Percentiles rank a stretch among this genome's conserved stretches.
Conservation (phyloP, 2,888 invertebrate species). For the Galerucella calmariensis region DNA sequence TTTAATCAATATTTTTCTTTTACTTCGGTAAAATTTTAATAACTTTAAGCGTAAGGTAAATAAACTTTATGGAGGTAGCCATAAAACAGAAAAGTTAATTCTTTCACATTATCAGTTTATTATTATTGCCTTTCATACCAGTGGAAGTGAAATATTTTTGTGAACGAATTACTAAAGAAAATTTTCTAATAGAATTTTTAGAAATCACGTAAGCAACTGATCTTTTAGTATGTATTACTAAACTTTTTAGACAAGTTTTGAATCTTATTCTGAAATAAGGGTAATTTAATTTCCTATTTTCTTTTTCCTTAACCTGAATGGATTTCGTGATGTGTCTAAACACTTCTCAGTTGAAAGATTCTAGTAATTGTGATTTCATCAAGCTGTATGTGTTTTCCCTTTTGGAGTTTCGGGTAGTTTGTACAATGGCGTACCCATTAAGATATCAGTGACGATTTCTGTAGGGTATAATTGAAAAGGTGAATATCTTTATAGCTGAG, state of each 20-base stretch:
- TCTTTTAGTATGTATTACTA: constrained; percentile 21
- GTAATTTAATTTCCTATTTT: constrained; percentile 20
- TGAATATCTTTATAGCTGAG: too few species aligned
- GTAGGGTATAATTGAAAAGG: background rate
- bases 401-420: constrained; percentile 3
- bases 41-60: too few species aligned
- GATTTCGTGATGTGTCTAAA: constrained; percentile 16
- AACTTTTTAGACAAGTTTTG: constrained; percentile 23
- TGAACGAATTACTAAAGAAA: background rate
- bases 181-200: background rate
- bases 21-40: too few species aligned
- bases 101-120: background rate
- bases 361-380: constrained; percentile 16
- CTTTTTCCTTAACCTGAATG: background rate
- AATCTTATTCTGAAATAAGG: background rate
- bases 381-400: constrained; percentile 18
- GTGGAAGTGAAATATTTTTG: background rate
- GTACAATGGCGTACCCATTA: background rate
- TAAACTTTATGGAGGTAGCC: too few species aligned
- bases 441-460: background rate
- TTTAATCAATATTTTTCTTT: too few species aligned
- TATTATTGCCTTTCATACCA: background rate
- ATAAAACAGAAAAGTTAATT: too few species aligned
- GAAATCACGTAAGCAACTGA: constrained; percentile 16
- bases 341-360: constrained; percentile 20